phyloP scores from a whole-genome alignment of 2,888 invertebrate genomes.

The Hypselothyrea guttata region DNA sequence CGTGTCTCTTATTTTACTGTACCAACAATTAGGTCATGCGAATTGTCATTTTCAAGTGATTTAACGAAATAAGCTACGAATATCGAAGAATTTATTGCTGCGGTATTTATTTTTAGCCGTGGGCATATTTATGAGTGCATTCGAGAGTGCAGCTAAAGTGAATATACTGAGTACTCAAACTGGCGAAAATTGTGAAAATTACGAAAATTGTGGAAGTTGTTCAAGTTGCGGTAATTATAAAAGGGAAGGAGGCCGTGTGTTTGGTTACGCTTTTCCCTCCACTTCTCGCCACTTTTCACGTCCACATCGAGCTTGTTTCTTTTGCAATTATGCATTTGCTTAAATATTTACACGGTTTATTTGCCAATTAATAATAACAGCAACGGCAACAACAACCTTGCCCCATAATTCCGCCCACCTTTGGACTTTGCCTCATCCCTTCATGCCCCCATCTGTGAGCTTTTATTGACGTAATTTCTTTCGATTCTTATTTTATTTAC shows the following conservation, averaged over 20 bases:
- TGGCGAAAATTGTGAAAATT: too few species aligned
- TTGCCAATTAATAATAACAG: slow-evolving; percentile 61
- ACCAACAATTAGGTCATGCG: slow-evolving; percentile 15
- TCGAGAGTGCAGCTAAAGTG: too few species aligned
- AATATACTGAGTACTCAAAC: too few species aligned
- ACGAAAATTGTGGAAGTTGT: too few species aligned
- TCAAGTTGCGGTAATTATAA: too few species aligned
- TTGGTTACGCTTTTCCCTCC: neutral
- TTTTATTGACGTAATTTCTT: slow-evolving; percentile 37
- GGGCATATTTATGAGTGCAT: too few species aligned
- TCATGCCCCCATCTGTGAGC: neutral
- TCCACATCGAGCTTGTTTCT: slow-evolving; percentile 9
- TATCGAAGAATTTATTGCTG: slow-evolving; percentile 1
- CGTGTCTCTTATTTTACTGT: neutral
- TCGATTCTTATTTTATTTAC: slow-evolving; percentile 52
- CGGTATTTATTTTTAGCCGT: too few species aligned
- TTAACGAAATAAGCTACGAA: slow-evolving; percentile 14
- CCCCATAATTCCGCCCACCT: slow-evolving; percentile 7
- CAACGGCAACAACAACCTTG: slow-evolving; percentile 44
- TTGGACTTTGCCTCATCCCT: neutral
- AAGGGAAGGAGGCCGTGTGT: too few species aligned
- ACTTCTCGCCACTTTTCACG: neutral
- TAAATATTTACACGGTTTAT: slow-evolving; percentile 56
- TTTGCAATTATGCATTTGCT: slow-evolving; percentile 34
- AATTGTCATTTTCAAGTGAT: slow-evolving; percentile 11